Evolutionary conservation across 92 coral and sea anemone genomes (phyloP).

Genomic region (Phenganax subtilis): DNA sequence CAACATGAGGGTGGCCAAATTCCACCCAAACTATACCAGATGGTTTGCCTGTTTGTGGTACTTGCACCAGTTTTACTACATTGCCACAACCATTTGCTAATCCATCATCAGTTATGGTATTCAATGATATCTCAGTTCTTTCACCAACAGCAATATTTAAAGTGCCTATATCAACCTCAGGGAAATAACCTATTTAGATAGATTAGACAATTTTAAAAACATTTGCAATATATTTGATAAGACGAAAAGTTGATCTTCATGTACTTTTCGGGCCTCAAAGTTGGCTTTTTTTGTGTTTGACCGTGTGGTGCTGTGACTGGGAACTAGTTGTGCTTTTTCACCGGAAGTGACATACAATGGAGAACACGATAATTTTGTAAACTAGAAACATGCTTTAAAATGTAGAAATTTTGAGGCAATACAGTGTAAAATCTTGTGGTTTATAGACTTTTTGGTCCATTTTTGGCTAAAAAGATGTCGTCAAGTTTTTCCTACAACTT

Average conservation of each 20-base stretch:
- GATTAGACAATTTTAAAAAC: background rate
- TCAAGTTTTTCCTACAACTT: constrained; percentile 5
- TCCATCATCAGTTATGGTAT: too few relatives aligned
- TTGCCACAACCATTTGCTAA: too few relatives aligned
- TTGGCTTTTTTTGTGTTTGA: background rate
- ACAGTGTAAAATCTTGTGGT: background rate
- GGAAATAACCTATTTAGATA: background rate
- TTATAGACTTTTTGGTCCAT: background rate
- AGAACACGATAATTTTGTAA: constrained; percentile 21
- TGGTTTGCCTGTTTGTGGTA: too few relatives aligned
- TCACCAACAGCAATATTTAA: background rate
- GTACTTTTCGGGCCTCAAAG: constrained; percentile 9
- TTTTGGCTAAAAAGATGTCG: background rate
- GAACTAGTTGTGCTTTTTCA: background rate
- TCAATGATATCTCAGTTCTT: too few relatives aligned
- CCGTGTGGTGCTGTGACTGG: background rate
- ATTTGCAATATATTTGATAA: constrained; percentile 20
- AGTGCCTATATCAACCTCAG: constrained; percentile 22
- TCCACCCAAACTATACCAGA: too few relatives aligned
- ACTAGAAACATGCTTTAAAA: background rate
- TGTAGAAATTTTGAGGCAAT: background rate
- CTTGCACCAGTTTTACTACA: too few relatives aligned
- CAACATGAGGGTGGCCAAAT: too few relatives aligned
- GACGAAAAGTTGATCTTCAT: constrained; percentile 18
- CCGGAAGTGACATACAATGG: constrained; percentile 7